Percentiles rank a stretch among this genome's conserved stretches.
Evolutionary conservation across 2,113 vertebrate genomes (phyloP).

Genomic region (Physeter macrocephalus): DNA sequence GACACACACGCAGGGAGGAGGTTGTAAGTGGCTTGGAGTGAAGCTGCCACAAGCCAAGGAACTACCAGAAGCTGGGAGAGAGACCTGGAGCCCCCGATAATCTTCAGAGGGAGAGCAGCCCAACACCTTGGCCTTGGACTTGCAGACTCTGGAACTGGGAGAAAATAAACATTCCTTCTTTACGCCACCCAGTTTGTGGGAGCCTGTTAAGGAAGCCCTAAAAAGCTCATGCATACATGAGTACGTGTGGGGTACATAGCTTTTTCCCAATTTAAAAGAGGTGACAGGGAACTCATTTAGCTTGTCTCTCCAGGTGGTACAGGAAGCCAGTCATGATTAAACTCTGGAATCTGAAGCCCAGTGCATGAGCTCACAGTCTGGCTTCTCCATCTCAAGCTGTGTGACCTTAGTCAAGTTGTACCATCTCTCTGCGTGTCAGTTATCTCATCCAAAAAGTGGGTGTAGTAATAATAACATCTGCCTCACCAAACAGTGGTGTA

Average conservation of each 20-base stretch:
- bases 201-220: accelerated
- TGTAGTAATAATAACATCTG: background rate
- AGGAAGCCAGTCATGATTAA: background rate
- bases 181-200: background rate
- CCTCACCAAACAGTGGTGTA: background rate
- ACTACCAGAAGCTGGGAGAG: background rate
- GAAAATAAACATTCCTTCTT: no score
- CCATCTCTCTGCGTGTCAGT: background rate
- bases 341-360: background rate
- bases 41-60: background rate
- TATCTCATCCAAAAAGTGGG: accelerated
- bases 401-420: no score
- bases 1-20: accelerated
- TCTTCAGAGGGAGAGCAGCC: accelerated
- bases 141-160: background rate
- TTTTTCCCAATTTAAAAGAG: no score
- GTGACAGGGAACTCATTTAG: accelerated
- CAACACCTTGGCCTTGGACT: accelerated
- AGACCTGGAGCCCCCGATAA: accelerated
- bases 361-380: no score
- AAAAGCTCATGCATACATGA: no score
- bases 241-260: accelerated
- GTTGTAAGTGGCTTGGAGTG: accelerated
- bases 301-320: accelerated
- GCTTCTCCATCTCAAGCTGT: background rate